phyloP scores from a whole-genome alignment of 37 sponge, comb jelly and placozoan species.

The Haliclona indistincta region DNA sequence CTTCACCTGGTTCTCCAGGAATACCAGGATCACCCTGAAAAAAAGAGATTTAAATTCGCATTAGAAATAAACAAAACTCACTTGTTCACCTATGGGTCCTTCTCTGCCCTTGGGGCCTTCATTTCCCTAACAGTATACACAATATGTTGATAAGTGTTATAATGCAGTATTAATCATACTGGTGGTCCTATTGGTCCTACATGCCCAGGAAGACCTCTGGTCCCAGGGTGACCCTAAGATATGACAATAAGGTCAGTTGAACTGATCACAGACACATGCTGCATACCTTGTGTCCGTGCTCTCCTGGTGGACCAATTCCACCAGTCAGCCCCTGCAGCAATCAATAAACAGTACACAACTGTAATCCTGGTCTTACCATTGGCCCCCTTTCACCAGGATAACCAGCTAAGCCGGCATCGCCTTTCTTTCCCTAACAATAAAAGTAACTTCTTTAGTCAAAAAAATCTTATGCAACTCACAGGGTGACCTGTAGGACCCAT shows the following conservation, averaged over 20 bases:
- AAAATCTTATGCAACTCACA: background rate
- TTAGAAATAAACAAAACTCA: background rate
- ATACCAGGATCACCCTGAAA: slow-evolving; percentile 46
- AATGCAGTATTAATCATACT: slow-evolving; percentile 2
- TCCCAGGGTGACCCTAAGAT: slow-evolving; percentile 44
- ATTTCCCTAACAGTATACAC: slow-evolving; percentile 8
- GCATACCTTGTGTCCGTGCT: background rate
- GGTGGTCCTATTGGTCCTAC: slow-evolving; percentile 25
- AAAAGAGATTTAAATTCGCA: background rate
- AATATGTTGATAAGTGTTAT: background rate
- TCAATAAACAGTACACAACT: too few relatives aligned
- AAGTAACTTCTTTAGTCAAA: background rate
- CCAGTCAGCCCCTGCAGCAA: background rate
- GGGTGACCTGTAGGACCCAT: background rate
- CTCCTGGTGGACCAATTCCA: slow-evolving; percentile 20
- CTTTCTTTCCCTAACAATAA: slow-evolving; percentile 29
- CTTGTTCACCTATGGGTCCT: slow-evolving; percentile 47
- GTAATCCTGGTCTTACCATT: background rate
- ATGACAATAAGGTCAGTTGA: background rate
- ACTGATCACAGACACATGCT: background rate
- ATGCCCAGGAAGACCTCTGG: slow-evolving; percentile 37
- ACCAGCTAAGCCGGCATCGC: slow-evolving; percentile 16
- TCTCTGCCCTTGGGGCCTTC: slow-evolving; percentile 42
- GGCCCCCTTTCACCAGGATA: slow-evolving; percentile 1
- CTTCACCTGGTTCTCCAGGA: slow-evolving; percentile 46